A percentile compares a stretch with the other conserved stretches of the same genome.
Evolutionary conservation across 2,888 invertebrate genomes (phyloP).

Genomic region (Brassicogethes aeneus): DNA sequence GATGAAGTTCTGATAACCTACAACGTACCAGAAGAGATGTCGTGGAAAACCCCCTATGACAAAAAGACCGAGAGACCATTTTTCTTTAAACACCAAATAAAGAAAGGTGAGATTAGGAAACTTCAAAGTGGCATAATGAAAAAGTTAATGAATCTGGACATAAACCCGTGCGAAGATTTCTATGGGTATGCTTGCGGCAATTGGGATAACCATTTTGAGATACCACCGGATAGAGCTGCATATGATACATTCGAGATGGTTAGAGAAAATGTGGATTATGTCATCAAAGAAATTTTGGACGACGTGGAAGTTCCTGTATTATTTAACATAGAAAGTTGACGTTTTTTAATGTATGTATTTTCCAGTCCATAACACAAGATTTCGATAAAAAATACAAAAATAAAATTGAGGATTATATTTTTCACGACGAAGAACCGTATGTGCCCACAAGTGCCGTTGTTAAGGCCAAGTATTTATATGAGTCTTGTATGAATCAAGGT

Average conservation of each 20-base stretch:
- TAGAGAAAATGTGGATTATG: constrained; percentile 65
- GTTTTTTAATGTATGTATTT: background rate
- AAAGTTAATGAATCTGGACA: constrained; percentile 61
- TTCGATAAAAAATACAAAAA: too few relatives aligned
- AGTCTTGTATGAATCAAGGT: constrained; percentile 74
- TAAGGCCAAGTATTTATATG: constrained; percentile 75
- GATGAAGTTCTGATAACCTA: too few relatives aligned
- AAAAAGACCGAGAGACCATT: constrained; percentile 1
- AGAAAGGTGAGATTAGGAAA: constrained; percentile 1
- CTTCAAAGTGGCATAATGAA: constrained; percentile 44
- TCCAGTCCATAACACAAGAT: too few relatives aligned
- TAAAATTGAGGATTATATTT: too few relatives aligned
- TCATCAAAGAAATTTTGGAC: constrained; percentile 56
- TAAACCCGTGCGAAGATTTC: constrained; percentile 72
- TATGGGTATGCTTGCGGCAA: constrained; percentile 79
- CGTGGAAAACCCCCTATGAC: too few relatives aligned
- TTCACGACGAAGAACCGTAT: constrained; percentile 1
- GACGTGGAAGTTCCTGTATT: constrained; percentile 25
- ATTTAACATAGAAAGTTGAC: too few relatives aligned
- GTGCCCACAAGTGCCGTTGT: constrained; percentile 49
- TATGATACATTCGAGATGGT: constrained; percentile 86
- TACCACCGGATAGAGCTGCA: constrained; percentile 78
- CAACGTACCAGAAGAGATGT: too few relatives aligned
- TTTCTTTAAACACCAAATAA: background rate
- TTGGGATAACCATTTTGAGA: constrained; percentile 73